Evolutionary conservation across 2,797 vertebrate genomes (phyloP).

Genomic region (Danio aesculapii): DNA sequence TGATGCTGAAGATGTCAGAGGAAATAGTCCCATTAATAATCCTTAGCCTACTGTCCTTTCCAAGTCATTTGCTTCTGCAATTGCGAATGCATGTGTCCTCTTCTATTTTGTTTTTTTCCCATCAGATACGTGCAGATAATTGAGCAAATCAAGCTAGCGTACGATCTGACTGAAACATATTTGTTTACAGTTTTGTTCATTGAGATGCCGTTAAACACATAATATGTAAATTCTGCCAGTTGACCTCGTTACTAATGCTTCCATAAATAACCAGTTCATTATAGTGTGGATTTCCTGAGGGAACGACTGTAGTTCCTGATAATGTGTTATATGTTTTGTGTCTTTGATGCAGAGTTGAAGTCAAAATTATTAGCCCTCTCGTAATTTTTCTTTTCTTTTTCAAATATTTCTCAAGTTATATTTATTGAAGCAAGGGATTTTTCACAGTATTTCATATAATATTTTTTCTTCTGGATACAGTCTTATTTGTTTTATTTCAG

Average conservation of each 20-base stretch:
- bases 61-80: slow-evolving; percentile 40
- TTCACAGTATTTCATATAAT: no score
- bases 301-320: neutral
- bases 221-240: slow-evolving; percentile 26
- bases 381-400: no score
- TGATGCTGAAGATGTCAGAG: slow-evolving; percentile 43
- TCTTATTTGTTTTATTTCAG: no score
- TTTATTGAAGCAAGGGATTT: no score
- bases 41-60: slow-evolving; percentile 52
- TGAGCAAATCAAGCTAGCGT: slow-evolving; percentile 25
- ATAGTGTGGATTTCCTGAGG: slow-evolving; percentile 9
- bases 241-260: slow-evolving; percentile 25
- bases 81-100: slow-evolving; percentile 37
- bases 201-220: slow-evolving; percentile 6
- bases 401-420: no score
- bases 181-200: slow-evolving; percentile 16
- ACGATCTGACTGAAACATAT: slow-evolving; percentile 26
- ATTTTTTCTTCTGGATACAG: no score
- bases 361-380: neutral
- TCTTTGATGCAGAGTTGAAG: neutral
- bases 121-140: slow-evolving; percentile 38
- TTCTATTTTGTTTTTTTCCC: slow-evolving; percentile 27
- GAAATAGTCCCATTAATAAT: slow-evolving; percentile 59
- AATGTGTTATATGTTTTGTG: neutral
- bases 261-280: slow-evolving; percentile 26